Evolutionary conservation across 2,797 vertebrate species (phyloP), one percentile per base, ranked within the genome.

Genomic region (Lepus oiostolus): DNA sequence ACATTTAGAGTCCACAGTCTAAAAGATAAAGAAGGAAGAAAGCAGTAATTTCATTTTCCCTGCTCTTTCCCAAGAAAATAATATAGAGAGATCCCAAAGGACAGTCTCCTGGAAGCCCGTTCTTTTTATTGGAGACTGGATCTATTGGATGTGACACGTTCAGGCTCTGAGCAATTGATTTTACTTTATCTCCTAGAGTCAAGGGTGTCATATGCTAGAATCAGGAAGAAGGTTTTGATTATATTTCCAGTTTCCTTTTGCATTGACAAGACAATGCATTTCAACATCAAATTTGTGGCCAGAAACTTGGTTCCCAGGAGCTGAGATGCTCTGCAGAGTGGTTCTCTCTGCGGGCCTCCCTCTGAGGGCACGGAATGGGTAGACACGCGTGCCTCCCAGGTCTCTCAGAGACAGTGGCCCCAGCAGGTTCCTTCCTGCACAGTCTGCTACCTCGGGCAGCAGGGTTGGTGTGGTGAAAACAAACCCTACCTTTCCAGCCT

Each of bases 111-210:
- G 54, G 54, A 58, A 58, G 54, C 17, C 14, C 13, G 54, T 84
- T 87, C 47, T 87, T 88, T 76, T 77, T 26, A 84, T 86, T 74
- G 67, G 65, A 88, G 77, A 42, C 30, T 85, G 52, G 42, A 42
- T 68, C 70, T 94, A 28, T 28, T 38, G 70, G 6, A 67, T n/a
- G 35, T 52, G 42, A 76, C 32, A 28, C 77, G 95, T 93, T 79
- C 47, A 92, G 75, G 68, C 24, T 71, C 32, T 74, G 85, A 88
- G 77, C 50, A 65, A 63, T 35, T 82, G 70, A 88, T 81, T 96
- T 94, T 82, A 86, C 42, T 74, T 58, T 54, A 83, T 74, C 87
- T 84, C 81, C 58, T 84, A 81, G 42, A 92, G 42, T 85, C 42
- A 74, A 92, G 79, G 21, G 13, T 82, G 24, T 79, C 87, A n/a